phyloP scores from a whole-genome alignment of 2,797 vertebrate genomes.

The Brachyrhaphis roseni region DNA sequence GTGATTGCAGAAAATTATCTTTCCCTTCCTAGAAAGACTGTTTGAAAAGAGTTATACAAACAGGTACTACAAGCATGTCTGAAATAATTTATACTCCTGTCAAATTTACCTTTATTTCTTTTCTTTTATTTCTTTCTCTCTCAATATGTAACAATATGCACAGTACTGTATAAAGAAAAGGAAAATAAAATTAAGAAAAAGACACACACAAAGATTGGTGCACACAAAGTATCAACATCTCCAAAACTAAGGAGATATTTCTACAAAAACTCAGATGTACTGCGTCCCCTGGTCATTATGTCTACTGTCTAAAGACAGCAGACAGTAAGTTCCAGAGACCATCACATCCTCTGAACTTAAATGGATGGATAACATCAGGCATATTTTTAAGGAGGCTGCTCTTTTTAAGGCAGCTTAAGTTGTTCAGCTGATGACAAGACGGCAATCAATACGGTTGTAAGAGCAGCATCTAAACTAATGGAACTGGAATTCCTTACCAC shows the following conservation, averaged over 20 bases:
- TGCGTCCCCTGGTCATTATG: neutral
- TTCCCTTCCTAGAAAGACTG: neutral
- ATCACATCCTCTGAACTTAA: neutral
- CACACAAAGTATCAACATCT: neutral
- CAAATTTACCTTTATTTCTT: neutral
- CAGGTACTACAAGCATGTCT: too few species aligned
- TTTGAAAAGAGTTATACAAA: too few species aligned
- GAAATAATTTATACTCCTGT: neutral
- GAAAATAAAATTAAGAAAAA: neutral
- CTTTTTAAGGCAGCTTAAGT: neutral
- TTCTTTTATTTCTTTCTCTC: neutral
- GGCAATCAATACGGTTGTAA: neutral
- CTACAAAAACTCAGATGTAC: neutral
- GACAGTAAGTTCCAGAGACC: neutral
- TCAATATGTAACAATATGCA: neutral
- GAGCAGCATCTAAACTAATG: neutral
- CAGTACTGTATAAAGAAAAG: neutral
- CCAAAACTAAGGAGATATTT: neutral
- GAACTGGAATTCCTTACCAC: neutral
- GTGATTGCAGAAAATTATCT: constrained; percentile 1
- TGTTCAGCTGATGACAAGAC: neutral
- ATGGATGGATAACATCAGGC: neutral
- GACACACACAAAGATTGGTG: too few species aligned
- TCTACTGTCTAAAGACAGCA: neutral
- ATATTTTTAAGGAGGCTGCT: neutral